Evolutionary conservation across 2,888 invertebrate species (phyloP), one percentile per base, ranked within the genome.

Genomic region (Xanthia togata): DNA sequence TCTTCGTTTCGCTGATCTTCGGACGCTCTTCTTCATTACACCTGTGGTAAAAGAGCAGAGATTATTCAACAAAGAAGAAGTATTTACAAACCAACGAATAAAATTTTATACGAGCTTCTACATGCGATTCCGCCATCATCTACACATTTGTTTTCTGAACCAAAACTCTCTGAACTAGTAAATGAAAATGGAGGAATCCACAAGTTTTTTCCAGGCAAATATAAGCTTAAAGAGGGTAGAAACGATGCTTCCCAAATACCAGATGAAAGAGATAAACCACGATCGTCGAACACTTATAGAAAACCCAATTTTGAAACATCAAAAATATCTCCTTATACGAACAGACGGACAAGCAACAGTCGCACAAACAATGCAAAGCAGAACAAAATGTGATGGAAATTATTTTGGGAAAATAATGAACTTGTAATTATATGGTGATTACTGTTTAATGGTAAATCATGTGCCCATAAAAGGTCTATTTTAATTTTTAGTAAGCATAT

Each of bases 101-200:
- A n/a, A n/a, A 50, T 14, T n/a, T 31, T 64, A 23, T 20, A 76
- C n/a, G 59, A 74, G 0, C 41, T 60, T 41, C 41, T 74, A n/a
- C 74, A 74, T 11, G 4, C 12, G 0, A 76, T 76, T 5, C 76
- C 76, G 6, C 76, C 76, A 20, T 76, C 76, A 0, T 38, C 63
- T 2, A 76, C 76, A 31, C 57, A 76, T 76, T 76, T 76, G 59
- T 76, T 77, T 8, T 14, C 62, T 0, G 62, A 75, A n/a, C 41
- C 50, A 4, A 50, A 74, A 23, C n/a, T 75, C 11, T 60, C 60
- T 35, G 31, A 73, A 20, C 31, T 73, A 12, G 4, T 74, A 0
- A 47, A 64, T 4, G 77, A 47, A 44, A 17, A 57, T n/a, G 76
- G 78, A 31, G 78, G 57, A 11, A 31, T 77, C 1, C 17, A 59